Evolutionary conservation across 2,113 vertebrate species (phyloP).

Genomic region (Apistogramma diplotaenia): DNA sequence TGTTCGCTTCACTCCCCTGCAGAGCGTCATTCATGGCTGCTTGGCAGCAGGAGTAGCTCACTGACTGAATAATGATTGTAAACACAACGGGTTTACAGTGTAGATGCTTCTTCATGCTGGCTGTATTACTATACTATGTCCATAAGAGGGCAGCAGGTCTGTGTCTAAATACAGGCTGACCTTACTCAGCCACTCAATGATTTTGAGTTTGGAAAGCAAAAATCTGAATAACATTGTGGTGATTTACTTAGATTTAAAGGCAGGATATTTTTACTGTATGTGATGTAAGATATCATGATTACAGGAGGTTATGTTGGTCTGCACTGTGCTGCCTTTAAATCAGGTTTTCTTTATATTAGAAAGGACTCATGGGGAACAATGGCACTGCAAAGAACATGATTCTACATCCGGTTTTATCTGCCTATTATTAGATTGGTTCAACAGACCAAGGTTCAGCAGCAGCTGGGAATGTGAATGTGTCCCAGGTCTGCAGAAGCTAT

Average conservation of each 20-base stretch:
- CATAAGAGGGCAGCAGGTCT: slow-evolving; percentile 26
- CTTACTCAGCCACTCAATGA: not conserved
- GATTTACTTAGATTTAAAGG: not conserved
- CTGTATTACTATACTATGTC: slow-evolving; percentile 15
- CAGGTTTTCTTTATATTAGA: not conserved
- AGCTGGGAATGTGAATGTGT: slow-evolving; percentile 73
- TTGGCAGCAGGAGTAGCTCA: slow-evolving; percentile 88
- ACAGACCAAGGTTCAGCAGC: slow-evolving; percentile 36
- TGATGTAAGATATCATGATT: not conserved
- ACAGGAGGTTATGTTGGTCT: not conserved
- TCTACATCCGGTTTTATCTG: slow-evolving; percentile 55
- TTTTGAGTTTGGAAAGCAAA: not conserved
- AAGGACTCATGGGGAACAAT: not conserved
- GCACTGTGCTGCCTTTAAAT: not conserved
- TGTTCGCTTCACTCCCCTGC: slow-evolving; percentile 84
- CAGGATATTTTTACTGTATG: not conserved
- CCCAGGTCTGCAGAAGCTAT: slow-evolving; percentile 56
- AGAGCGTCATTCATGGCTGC: slow-evolving; percentile 92
- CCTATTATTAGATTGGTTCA: slow-evolving; percentile 42
- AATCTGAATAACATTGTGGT: not conserved
- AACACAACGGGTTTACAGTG: not conserved
- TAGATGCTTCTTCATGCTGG: accelerated
- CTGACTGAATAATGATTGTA: not conserved
- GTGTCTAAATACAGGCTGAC: not conserved
- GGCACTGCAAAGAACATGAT: slow-evolving; percentile 36